Conservation (phyloP, 2,888 invertebrate species). For the Neoascia interrupta region DNA sequence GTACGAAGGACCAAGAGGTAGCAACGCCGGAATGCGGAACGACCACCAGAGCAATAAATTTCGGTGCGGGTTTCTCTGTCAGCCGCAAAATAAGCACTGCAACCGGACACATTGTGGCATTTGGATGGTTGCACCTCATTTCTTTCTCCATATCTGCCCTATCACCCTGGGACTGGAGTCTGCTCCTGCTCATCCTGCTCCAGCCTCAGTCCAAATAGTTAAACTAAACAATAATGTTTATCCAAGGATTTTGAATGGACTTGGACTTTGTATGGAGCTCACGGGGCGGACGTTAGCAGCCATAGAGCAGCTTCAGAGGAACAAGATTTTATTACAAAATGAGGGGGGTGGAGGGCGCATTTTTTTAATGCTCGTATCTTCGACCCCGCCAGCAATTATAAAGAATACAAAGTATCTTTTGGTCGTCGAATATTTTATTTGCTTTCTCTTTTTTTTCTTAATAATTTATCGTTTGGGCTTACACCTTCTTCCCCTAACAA, state of each 20-base stretch:
- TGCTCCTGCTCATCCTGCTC: background rate
- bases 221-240: conserved; percentile 56
- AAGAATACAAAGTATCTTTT: conserved; percentile 53
- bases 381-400: conserved; percentile 59
- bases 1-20: background rate
- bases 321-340: conserved; percentile 24
- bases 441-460: conserved; percentile 26
- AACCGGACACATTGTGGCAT: conserved; percentile 65
- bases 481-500: conserved; percentile 37
- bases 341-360: background rate
- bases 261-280: conserved; percentile 13
- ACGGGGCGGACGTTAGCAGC: background rate
- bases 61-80: conserved; percentile 49
- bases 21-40: background rate
- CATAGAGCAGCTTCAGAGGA: conserved; percentile 1
- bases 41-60: conserved; percentile 51
- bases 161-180: background rate
- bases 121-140: conserved; percentile 65
- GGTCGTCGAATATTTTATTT: conserved; percentile 45
- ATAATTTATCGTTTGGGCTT: conserved; percentile 64
- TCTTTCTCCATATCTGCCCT: conserved; percentile 26
- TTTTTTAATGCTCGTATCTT: conserved; percentile 2
- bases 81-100: conserved; percentile 66
- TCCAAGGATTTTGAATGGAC: conserved; percentile 22
- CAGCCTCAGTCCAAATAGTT: background rate